Evolutionary conservation across 2,888 invertebrate genomes (phyloP), one percentile per base, ranked within the genome.

Genomic region (Philhelius pedissequus): DNA sequence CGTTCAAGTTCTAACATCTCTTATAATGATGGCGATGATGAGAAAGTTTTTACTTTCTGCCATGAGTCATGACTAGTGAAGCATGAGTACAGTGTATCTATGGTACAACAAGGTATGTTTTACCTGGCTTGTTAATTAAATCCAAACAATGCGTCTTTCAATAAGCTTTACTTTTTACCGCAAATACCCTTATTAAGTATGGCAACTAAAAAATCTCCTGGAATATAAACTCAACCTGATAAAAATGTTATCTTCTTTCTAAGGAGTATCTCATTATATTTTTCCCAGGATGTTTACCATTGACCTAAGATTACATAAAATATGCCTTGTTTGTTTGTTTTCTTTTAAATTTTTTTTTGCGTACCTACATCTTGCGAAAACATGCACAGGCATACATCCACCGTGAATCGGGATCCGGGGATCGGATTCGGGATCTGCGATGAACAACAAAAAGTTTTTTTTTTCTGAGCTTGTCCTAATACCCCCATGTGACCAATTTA

Each of bases 401-500:
- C 56, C 38, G 38, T 38, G 15, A 32, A 35, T n/a, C 50, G 50
- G 60, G 40, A 52, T 76, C 50, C 13, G n/a, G n/a, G n/a, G n/a
- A n/a, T n/a, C n/a, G n/a, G n/a, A n/a, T n/a, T n/a, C n/a, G n/a
- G n/a, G n/a, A n/a, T n/a, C n/a, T n/a, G n/a, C n/a, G 43, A 35
- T 32, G 45, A 69, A 76, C 22, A 62, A 40, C 15, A 54, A 76
- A 74, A 68, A 54, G 69, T 70, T 80, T 75, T 69, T n/a, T n/a
- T n/a, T n/a, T n/a, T n/a, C n/a, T 40, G 22, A 66, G 58, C 52
- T 76, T 18, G 62, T 56, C 64, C 81, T 76, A 76, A 66, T 76
- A 76, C 81, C 70, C 81, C 64, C 81, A 75, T 81, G 81, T 27
- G 81, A 64, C 81, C 81, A 81, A 76, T 81, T 81, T 81, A 81